A percentile compares a stretch with the other conserved stretches of the same genome.
Conservation (phyloP, 2,888 invertebrate species). For the Scaptomyza polygonia region DNA sequence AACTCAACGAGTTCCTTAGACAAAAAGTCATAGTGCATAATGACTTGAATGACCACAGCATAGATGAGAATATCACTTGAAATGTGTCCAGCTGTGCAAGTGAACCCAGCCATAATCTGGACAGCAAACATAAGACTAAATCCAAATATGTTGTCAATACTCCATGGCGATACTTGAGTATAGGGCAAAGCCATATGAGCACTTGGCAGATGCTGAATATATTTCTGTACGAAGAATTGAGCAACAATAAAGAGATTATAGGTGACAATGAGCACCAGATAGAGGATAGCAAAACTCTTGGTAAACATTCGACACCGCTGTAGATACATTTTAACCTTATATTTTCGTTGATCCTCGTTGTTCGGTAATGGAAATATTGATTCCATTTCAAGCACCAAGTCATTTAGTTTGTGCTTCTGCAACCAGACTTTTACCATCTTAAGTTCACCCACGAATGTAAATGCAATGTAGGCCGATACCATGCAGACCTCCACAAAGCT, state of each 20-base stretch:
- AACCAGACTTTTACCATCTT: conserved; percentile 36
- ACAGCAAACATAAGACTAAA: conserved; percentile 62
- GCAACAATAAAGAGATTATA: conserved; percentile 69
- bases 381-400: conserved; percentile 55
- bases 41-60: conserved; percentile 70
- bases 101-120: conserved; percentile 68
- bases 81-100: conserved; percentile 68
- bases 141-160: conserved; percentile 49
- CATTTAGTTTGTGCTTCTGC: conserved; percentile 45
- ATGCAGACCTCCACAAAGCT: conserved; percentile 35
- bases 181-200: conserved; percentile 66
- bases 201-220: conserved; percentile 29
- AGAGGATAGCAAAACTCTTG: conserved; percentile 65
- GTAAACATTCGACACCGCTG: conserved; percentile 42
- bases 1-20: conserved; percentile 41
- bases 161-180: conserved; percentile 63
- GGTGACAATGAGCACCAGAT: conserved; percentile 68
- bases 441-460: conserved; percentile 21
- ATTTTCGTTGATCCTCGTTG: conserved; percentile 30
- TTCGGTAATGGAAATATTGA: conserved; percentile 54
- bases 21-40: conserved; percentile 81
- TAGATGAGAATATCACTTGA: conserved; percentile 78
- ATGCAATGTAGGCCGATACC: conserved; percentile 34
- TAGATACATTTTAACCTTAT: conserved; percentile 46
- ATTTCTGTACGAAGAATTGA: conserved; percentile 50